Conservation (phyloP, 2,797 vertebrate genomes). For the Manis pentadactyla region DNA sequence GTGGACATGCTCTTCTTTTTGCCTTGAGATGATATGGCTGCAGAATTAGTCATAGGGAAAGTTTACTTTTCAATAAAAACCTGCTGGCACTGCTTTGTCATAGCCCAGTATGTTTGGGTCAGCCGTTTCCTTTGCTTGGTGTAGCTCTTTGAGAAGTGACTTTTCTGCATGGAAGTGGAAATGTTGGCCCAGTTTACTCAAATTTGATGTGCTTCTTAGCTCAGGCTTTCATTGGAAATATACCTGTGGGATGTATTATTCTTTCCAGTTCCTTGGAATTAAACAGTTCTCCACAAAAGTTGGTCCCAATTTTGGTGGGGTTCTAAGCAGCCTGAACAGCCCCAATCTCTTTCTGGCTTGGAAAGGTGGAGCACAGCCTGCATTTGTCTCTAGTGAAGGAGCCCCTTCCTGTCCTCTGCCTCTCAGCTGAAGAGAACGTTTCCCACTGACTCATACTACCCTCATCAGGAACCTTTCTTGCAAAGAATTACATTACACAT, state of each 20-base stretch:
- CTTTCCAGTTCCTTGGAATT: background rate
- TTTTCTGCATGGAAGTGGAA: background rate
- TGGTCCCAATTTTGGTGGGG: background rate
- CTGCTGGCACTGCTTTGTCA: background rate
- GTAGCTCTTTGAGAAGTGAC: background rate
- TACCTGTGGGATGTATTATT: background rate
- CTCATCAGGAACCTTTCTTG: background rate
- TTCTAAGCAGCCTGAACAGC: background rate
- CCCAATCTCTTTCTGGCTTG: background rate
- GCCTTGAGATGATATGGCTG: background rate
- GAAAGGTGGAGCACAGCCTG: background rate
- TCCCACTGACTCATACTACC: background rate
- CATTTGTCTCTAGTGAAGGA: background rate
- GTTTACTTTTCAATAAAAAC: conserved; percentile 42
- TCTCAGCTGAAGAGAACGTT: background rate
- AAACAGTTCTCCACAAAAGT: conserved; percentile 30
- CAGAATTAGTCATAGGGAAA: conserved; percentile 3
- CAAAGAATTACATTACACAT: background rate
- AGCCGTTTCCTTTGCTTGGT: background rate
- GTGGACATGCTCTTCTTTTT: background rate
- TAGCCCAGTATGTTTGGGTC: background rate
- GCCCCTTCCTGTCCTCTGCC: background rate
- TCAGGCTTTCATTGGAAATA: background rate
- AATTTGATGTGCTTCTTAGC: background rate
- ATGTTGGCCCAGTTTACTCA: background rate